These are phyloP conservation scores for Cerastoderma edule DNA, from an alignment of 2,888 invertebrate species.

Conservation along the genomic window DNA sequence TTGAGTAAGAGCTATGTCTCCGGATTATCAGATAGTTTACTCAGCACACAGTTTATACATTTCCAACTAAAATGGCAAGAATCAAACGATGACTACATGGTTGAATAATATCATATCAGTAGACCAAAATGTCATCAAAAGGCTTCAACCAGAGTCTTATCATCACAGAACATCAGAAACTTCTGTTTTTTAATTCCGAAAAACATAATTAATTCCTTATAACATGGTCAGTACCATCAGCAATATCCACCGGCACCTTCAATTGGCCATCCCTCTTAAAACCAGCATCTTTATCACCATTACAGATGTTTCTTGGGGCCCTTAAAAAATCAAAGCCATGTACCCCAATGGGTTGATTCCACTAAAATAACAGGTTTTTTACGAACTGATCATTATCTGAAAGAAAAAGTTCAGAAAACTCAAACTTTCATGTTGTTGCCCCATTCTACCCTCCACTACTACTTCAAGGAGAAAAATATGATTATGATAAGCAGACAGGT, in stretches of 20 bases:
- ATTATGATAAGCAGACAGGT: conserved; percentile 52
- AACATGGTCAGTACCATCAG: conserved; percentile 6
- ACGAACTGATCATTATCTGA: conserved; percentile 48
- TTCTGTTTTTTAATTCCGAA: too few relatives aligned
- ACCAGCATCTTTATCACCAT: not conserved
- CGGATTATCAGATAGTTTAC: too few relatives aligned
- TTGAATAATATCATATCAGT: too few relatives aligned
- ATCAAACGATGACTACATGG: too few relatives aligned
- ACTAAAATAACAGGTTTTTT: conserved; percentile 47
- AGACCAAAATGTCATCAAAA: too few relatives aligned
- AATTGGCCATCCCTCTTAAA: conserved; percentile 1
- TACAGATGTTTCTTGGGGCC: conserved; percentile 11
- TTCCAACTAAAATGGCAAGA: too few relatives aligned
- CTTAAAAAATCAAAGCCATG: conserved; percentile 12
- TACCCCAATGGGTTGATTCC: conserved; percentile 9
- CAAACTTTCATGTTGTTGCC: conserved; percentile 42
- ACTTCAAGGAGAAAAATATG: conserved; percentile 44
- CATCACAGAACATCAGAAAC: too few relatives aligned
- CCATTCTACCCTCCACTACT: conserved; percentile 22
- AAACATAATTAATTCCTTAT: too few relatives aligned
- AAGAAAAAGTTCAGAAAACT: conserved; percentile 56
- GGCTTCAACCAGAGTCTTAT: too few relatives aligned
- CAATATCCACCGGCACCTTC: not conserved
- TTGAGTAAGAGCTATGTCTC: too few relatives aligned
- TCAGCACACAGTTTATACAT: too few relatives aligned